Evolutionary conservation across 2,113 vertebrate species (phyloP), one percentile per base, ranked within the genome.

Genomic region (Taurulus bubalis): DNA sequence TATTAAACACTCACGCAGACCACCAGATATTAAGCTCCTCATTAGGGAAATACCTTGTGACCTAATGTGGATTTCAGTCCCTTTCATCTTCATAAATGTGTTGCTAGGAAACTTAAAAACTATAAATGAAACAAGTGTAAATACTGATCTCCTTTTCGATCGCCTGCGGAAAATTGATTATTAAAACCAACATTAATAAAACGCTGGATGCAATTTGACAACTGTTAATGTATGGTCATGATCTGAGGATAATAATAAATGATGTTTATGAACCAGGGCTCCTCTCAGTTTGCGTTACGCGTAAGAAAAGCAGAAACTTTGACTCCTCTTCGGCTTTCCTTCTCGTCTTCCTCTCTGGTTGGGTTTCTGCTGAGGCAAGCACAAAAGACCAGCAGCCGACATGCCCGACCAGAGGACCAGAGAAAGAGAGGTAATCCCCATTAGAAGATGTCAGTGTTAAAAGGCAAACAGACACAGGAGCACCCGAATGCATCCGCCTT

Each of bases 41-140:
- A 89, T 92, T 90, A 87, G 14, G 59, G 69, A 69, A 78, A 73
- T 72, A 81, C 49, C 74, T 83, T 77, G 49, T 79, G 80, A 90
- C 82, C 86, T 47, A 12, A 38, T 70, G 75, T 60, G 69, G 26
- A 53, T 82, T 72, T 64, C 65, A 71, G 55, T 34, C 47, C n/a
- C 18, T 77, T 85, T 77, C 49, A 45, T 75, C 38, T 64, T 79
- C 76, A 88, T 82, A 55, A 84, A 72, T 69, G 40, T 58, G 60
- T 85, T 80, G 75, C 78, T 67, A 65, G 53, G 69, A 70, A 80
- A 84, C 58, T 32, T 62, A 10, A 49, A 75, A 75, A 67, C 22
- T 1, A 49, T 15, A 28, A 20, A 59, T 59, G n/a, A 80, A 64
- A 64, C 56, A 53, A 56, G 22, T 75, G 56, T 9, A 40, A 22